Evolutionary conservation across 2,797 vertebrate species (phyloP), one percentile per base, ranked within the genome.

Genomic region (Dicrostonyx torquatus): DNA sequence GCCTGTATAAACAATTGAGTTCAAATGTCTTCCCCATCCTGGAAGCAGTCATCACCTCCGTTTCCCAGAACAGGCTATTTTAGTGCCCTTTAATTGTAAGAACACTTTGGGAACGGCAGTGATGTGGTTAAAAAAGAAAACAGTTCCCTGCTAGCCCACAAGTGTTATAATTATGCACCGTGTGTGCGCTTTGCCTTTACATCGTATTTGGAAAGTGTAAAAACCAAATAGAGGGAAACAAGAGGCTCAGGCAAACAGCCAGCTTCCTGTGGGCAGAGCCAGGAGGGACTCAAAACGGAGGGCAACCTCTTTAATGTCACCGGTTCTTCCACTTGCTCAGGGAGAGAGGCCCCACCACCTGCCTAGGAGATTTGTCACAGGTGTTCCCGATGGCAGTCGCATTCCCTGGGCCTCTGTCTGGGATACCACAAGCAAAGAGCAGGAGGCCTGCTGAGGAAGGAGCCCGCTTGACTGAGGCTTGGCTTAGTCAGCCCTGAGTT

Each of bases 251-350:
- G 50, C 76, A 17, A 48, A 55, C 24, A 70, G 68, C 55, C 2
- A 40, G 62, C 1, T 73, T 53, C 78, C 9, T 4, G 0, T 26
- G 82, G 85, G 50, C 50, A 7, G 50, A 88, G 26, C 73, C n/a
- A 72, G 78, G 17, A 50, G 45, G 58, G 24, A 43, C 31, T n/a
- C 10, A 20, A 22, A 29, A n/a, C n/a, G 12, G 7, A 70, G 53
- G 82, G 12, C 12, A 11, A 24, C 9, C 70, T 37, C 0, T 7
- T 87, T 22, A 40, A 3, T 40, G 0, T 58, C 43, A 18, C 8
- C 0, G 1, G 22, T 6, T 1, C 45, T 43, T 43, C 85, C 2
- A 0, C 0, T 31, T 24, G 53, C n/a, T 5, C 9, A 3, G 66
- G 79, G 90, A 24, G 58, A 11, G 55, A 68, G 0, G 11, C 40